phyloP scores from a whole-genome alignment of 2,797 vertebrate genomes.

The Poeciliopsis gracilis region DNA sequence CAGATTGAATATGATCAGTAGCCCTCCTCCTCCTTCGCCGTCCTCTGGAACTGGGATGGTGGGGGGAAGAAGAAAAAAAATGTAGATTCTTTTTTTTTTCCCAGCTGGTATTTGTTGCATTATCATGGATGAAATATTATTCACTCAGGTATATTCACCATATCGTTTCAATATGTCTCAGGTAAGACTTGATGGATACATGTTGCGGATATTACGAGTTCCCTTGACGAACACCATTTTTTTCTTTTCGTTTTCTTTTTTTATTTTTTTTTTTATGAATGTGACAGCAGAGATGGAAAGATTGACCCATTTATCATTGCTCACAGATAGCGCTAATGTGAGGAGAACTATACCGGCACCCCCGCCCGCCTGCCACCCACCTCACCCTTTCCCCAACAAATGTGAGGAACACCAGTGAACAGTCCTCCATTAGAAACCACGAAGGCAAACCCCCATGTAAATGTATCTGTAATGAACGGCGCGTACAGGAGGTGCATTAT shows the following conservation, averaged over 20 bases:
- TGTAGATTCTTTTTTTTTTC: slow-evolving; percentile 57
- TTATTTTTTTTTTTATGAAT: slow-evolving; percentile 61
- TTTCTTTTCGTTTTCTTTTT: slow-evolving; percentile 32
- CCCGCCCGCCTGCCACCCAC: slow-evolving; percentile 22
- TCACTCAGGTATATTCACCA: slow-evolving; percentile 64
- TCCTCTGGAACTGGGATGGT: slow-evolving; percentile 67
- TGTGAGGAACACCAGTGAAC: slow-evolving; percentile 70
- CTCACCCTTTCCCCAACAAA: slow-evolving; percentile 52
- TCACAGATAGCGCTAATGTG: slow-evolving; percentile 71
- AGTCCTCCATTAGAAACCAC: slow-evolving; percentile 71
- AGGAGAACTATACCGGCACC: slow-evolving; percentile 39
- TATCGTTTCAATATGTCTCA: slow-evolving; percentile 63
- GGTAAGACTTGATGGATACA: slow-evolving; percentile 73
- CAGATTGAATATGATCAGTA: slow-evolving; percentile 85
- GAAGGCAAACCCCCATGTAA: slow-evolving; percentile 77
- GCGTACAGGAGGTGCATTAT: slow-evolving; percentile 79
- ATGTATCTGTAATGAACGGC: slow-evolving; percentile 81
- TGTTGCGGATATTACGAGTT: slow-evolving; percentile 71
- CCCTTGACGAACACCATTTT: slow-evolving; percentile 75
- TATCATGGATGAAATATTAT: slow-evolving; percentile 74
- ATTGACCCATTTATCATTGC: slow-evolving; percentile 73
- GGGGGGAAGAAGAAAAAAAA: slow-evolving; percentile 40
- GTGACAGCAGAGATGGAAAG: slow-evolving; percentile 72
- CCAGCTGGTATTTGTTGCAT: slow-evolving; percentile 66
- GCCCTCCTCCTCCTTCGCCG: slow-evolving; percentile 69